These are phyloP conservation scores for Hirtodrosophila alboralis DNA, from an alignment of 2,888 invertebrate species.

Conservation along the genomic window DNA sequence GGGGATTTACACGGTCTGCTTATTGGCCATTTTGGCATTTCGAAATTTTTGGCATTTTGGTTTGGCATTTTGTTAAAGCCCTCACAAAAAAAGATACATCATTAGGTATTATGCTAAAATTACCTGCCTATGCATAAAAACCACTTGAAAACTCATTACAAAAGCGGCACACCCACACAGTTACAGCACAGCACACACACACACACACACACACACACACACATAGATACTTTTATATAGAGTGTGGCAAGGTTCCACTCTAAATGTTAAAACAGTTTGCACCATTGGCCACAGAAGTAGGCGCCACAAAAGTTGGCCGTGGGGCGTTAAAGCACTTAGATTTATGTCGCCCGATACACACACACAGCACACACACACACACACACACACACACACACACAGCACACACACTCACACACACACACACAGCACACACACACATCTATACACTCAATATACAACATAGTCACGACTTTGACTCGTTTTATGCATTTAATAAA, in stretches of 20 bases:
- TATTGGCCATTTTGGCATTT: slow-evolving; percentile 28
- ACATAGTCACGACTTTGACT: slow-evolving; percentile 59
- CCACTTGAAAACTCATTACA: slow-evolving; percentile 78
- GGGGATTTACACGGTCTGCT: slow-evolving; percentile 23
- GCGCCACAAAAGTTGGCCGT: slow-evolving; percentile 65
- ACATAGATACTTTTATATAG: slow-evolving; percentile 1
- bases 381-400: slow-evolving; percentile 9
- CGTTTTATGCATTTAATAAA: slow-evolving; percentile 76
- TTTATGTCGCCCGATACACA: slow-evolving; percentile 68
- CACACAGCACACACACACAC: slow-evolving; percentile 4
- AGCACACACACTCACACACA: slow-evolving; percentile 4
- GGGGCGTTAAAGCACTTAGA: slow-evolving; percentile 77
- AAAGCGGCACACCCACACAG: slow-evolving; percentile 45
- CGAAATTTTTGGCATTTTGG: too few relatives aligned
- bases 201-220: slow-evolving; percentile 15
- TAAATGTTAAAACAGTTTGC: slow-evolving; percentile 65
- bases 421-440: too few relatives aligned
- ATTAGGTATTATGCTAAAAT: slow-evolving; percentile 75
- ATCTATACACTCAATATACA: slow-evolving; percentile 19
- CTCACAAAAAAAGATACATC: slow-evolving; percentile 65
- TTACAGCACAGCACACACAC: slow-evolving; percentile 28
- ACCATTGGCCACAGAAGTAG: slow-evolving; percentile 70
- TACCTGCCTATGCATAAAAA: slow-evolving; percentile 78
- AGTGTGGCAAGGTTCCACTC: slow-evolving; percentile 18
- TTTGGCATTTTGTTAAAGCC: slow-evolving; percentile 42